A percentile compares a stretch with the other conserved stretches of the same genome.
phyloP scores from a whole-genome alignment of 2,888 invertebrate species.

The Dysmachus trigonus region DNA sequence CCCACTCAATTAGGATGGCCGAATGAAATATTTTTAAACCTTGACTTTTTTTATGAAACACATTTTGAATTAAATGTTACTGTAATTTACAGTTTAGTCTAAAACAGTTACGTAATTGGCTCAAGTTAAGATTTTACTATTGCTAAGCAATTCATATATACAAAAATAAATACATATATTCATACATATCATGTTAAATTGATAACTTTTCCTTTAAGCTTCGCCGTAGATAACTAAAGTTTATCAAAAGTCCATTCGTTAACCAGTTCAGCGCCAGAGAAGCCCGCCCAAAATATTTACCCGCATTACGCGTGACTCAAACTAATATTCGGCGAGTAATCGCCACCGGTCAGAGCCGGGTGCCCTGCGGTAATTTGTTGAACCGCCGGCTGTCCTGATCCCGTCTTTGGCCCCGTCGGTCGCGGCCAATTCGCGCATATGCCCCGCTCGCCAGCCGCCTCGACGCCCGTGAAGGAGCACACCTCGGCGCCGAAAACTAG shows the following conservation, averaged over 20 bases:
- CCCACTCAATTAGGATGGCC: too few relatives aligned
- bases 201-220: too few relatives aligned
- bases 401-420: not conserved
- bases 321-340: not conserved
- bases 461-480: not conserved
- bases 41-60: too few relatives aligned
- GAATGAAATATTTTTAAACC: too few relatives aligned
- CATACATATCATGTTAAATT: too few relatives aligned
- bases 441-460: not conserved
- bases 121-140: too few relatives aligned
- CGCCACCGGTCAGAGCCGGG: not conserved
- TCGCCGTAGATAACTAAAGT: not conserved
- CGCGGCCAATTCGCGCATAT: not conserved
- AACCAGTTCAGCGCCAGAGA: not conserved
- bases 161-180: too few relatives aligned
- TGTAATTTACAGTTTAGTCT: too few relatives aligned
- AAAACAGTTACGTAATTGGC: too few relatives aligned
- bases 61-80: too few relatives aligned
- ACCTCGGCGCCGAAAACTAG: conserved; percentile 22
- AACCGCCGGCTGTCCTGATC: not conserved
- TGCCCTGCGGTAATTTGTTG: conserved; percentile 36
- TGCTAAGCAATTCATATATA: too few relatives aligned
- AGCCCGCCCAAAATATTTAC: conserved; percentile 42
- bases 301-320: conserved; percentile 5
- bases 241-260: not conserved